Evolutionary conservation across 1,140 invertebrate species (phyloP), one percentile per base, ranked within the genome.

Genomic region (Acromyrmex charruanus): DNA sequence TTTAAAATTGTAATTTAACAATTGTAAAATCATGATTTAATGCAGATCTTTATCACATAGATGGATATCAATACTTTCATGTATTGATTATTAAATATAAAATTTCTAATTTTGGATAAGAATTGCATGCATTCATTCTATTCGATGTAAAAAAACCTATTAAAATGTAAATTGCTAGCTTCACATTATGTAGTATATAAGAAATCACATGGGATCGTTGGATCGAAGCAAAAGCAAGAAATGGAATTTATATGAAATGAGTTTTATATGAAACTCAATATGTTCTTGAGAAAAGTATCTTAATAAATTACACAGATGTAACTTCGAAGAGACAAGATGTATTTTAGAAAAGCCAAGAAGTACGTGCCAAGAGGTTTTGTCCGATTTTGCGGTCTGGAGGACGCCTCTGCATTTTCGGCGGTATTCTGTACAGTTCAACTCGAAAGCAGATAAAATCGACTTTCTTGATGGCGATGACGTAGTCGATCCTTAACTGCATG

Each of bases 381-480:
- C n/a, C 69, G 18, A 21, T 74, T 74, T 44, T 25, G 66, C 63
- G 61, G 28, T 68, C 18, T 69, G 61, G 3, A 80, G 31, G 77
- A 53, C 55, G 28, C 31, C 49, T 12, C 16, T 18, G 59, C 79
- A 55, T 21, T 81, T 71, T 71, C 25, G 51, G 35, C 28, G 21
- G 39, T 58, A 58, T 59, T 59, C n/a, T 63, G 66, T 53, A 58
- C 69, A 14, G 72, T 74, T 86, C 77, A 61, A 25, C 31, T 66
- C 51, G 12, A 12, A 25, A 16, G 3, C 12, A 18, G 89, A 90
- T 90, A 90, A 90, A 82, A 90, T 90, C 89, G 77, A n/a, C 39
- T 49, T 28, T 53, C 35, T 59, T 77, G 66, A 49, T 21, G 72
- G 51, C 75, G 86, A 90, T 90, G 86, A 90, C 77, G 88, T 58